Base-by-base conservation (phyloP, 2,113 vertebrate species). In the Clarias gariepinus region DNA sequence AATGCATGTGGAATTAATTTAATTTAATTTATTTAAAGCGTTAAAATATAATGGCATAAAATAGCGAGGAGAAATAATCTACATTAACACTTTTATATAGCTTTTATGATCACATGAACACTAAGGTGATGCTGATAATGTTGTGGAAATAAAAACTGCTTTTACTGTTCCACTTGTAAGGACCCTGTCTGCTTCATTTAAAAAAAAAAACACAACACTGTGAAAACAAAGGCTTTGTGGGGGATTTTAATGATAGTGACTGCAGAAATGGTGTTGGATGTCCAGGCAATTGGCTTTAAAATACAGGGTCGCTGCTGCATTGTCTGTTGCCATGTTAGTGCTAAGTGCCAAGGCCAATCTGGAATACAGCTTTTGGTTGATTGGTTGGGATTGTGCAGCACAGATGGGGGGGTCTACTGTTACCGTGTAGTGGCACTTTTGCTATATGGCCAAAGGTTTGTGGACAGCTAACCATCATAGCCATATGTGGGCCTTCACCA, bases 341-440 rank as follows among this genome's bases (percentile, higher is more conserved):
- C 86, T 77, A 86, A 89, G 64, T 13, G 87, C 89, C 91, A 89
- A 86, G 86, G 85, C 88, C 86, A n/a, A 81, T 89, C 81, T 79
- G 63, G 86, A 87, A 81, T 87, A 87, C 60, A 69, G 53, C 85
- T 66, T 82, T 81, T 76, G 85, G 87, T 91, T 47, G 88, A 93
- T 88, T 71, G 85, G 87, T 76, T 87, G 92, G 91, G 91, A 93
- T 91, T 92, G 93, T 85, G 85, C 88, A 78, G 84, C 16, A 25
- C 66, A 52, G 57, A 87, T 71, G 78, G 85, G 36, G 25, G 90
- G 89, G 77, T n/a, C 89, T 86, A 41, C 71, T 13, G 55, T 85
- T 61, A 36, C 78, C 64, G 33, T 82, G 64, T 66, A 18, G 33
- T 11, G 19, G 60, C 86, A 58, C 73, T 69, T 73, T 25, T 3